Percentiles rank a stretch among this genome's conserved stretches.
These are phyloP conservation scores for Scaptodrosophila latifasciaeformis DNA, from an alignment of 2,888 invertebrate genomes.

Conservation along the genomic window DNA sequence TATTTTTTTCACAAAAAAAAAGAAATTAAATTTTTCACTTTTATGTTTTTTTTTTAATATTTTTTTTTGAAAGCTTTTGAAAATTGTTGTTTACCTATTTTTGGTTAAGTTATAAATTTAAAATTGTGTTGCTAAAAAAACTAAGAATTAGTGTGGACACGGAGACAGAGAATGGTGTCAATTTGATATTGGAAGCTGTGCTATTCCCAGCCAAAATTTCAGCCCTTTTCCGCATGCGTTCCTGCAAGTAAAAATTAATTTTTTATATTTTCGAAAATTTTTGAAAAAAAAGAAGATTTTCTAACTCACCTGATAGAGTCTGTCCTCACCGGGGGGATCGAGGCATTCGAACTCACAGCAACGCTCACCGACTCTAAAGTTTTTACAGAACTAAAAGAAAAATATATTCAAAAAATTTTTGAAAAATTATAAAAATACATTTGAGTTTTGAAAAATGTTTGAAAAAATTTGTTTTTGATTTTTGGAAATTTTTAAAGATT, in stretches of 20 bases:
- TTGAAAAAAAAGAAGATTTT: not conserved
- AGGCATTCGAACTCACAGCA: conserved; percentile 94
- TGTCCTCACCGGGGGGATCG: conserved; percentile 83
- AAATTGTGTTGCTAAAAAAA: conserved; percentile 64
- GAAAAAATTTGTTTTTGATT: too few relatives aligned
- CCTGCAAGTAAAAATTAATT: too few relatives aligned
- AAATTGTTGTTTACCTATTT: too few relatives aligned
- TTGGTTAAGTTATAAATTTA: conserved; percentile 72
- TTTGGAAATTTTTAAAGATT: too few relatives aligned
- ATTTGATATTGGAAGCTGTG: conserved; percentile 56
- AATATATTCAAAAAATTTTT: conserved; percentile 1
- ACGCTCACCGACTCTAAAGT: conserved; percentile 87
- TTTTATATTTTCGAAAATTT: not conserved
- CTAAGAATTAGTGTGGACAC: conserved; percentile 70
- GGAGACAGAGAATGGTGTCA: conserved; percentile 72
- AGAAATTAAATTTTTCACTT: conserved; percentile 19
- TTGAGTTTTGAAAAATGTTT: too few relatives aligned
- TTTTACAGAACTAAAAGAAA: conserved; percentile 84
- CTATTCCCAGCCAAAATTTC: conserved; percentile 80
- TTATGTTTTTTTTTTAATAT: not conserved
- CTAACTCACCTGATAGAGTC: conserved; percentile 76
- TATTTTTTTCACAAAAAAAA: not conserved
- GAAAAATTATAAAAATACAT: too few relatives aligned
- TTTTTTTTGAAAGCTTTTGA: not conserved
- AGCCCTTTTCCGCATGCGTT: conserved; percentile 78